Conservation (phyloP, 2,888 invertebrate species). For the Phortica magna region DNA sequence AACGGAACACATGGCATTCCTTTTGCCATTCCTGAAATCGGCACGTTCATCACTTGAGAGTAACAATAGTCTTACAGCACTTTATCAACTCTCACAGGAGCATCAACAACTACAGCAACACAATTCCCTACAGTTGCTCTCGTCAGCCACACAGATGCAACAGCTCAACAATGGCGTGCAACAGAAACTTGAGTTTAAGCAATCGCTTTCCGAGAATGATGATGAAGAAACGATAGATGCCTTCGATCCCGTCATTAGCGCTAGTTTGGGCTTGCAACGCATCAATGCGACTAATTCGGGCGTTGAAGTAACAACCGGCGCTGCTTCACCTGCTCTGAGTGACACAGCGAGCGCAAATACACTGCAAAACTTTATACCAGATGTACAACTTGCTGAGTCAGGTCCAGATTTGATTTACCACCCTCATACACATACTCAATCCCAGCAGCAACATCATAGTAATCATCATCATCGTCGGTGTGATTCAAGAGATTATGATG, state of each 20-base stretch:
- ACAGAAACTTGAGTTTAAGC: constrained; percentile 66
- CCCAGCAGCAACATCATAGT: constrained; percentile 13
- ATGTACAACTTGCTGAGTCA: constrained; percentile 69
- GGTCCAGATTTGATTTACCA: constrained; percentile 60
- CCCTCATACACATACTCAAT: constrained; percentile 40
- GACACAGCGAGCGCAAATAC: constrained; percentile 75
- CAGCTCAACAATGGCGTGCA: constrained; percentile 46
- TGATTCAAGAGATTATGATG: constrained; percentile 44
- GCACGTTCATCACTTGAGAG: constrained; percentile 72
- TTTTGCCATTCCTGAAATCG: constrained; percentile 77
- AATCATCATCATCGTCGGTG: constrained; percentile 20
- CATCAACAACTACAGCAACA: constrained; percentile 51
- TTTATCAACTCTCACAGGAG: constrained; percentile 66
- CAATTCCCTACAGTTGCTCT: constrained; percentile 9
- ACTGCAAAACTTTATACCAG: constrained; percentile 74
- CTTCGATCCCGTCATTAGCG: constrained; percentile 68
- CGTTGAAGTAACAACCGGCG: constrained; percentile 34
- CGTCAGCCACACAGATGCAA: constrained; percentile 54
- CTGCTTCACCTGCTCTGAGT: constrained; percentile 66
- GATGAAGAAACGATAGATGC: constrained; percentile 76
- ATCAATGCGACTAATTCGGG: background rate
- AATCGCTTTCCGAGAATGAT: constrained; percentile 74
- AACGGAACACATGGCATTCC: constrained; percentile 77
- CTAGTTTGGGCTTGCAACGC: constrained; percentile 55
- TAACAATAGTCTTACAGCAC: constrained; percentile 60